A percentile compares a stretch with the other conserved stretches of the same genome.
phyloP scores from a whole-genome alignment of 2,797 vertebrate species.

The Coregonus suidteri region DNA sequence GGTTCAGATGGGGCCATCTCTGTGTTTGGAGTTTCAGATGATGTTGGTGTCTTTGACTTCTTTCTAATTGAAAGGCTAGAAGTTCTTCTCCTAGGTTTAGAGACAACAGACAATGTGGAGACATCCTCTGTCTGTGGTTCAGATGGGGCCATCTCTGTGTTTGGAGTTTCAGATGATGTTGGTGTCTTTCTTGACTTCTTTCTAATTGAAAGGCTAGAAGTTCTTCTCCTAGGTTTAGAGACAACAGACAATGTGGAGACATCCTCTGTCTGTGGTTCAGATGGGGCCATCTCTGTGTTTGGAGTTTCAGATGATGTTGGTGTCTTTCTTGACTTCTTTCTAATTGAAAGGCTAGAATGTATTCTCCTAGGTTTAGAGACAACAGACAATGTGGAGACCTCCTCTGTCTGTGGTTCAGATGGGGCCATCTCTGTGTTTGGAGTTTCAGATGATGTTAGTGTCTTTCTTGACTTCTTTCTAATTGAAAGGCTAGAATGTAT shows the following conservation, averaged over 20 bases:
- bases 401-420: too few species aligned
- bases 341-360: slow-evolving; percentile 32
- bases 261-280: too few species aligned
- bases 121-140: slow-evolving; percentile 36
- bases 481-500: slow-evolving; percentile 25
- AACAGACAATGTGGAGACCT: slow-evolving; percentile 6
- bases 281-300: too few species aligned
- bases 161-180: slow-evolving; percentile 30
- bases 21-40: slow-evolving; percentile 42
- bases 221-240: slow-evolving; percentile 45
- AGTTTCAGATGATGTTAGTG: slow-evolving; percentile 44
- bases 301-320: slow-evolving; percentile 46
- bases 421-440: background rate
- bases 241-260: slow-evolving; percentile 9
- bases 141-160: slow-evolving; percentile 25
- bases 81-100: background rate
- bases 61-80: slow-evolving; percentile 52
- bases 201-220: too few species aligned
- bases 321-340: slow-evolving; percentile 63
- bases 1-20: slow-evolving; percentile 19
- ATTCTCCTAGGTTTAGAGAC: slow-evolving; percentile 42
- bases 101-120: slow-evolving; percentile 37
- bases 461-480: slow-evolving; percentile 64
- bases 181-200: slow-evolving; percentile 39
- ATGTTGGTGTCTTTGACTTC: slow-evolving; percentile 53